Evolutionary conservation across 2,797 vertebrate species (phyloP).

Genomic region (Anguilla obscura): DNA sequence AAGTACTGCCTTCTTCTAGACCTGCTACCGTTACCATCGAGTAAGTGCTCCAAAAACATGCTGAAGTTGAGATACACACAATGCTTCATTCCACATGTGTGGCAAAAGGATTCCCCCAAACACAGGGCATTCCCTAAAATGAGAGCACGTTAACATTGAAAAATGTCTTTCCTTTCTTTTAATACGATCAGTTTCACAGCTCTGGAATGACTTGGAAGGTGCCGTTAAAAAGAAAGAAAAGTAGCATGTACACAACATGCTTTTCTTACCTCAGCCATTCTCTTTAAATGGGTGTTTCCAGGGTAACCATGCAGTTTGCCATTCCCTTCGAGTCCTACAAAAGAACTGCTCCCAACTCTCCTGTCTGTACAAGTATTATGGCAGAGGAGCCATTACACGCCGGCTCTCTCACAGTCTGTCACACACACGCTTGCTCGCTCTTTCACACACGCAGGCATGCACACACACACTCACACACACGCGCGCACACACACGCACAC

Average conservation of each 20-base stretch:
- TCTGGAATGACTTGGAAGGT: not conserved
- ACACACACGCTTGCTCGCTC: conserved; percentile 35
- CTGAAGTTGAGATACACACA: conserved; percentile 20
- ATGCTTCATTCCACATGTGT: not conserved
- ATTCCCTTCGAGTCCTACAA: conserved; percentile 83
- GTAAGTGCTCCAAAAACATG: conserved; percentile 5
- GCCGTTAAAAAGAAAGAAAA: conserved; percentile 8
- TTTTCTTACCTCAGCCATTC: conserved; percentile 90
- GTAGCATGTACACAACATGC: conserved; percentile 36
- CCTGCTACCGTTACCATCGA: not conserved
- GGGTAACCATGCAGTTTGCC: conserved; percentile 79
- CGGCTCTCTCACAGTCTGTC: conserved; percentile 53
- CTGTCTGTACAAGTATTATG: conserved; percentile 80
- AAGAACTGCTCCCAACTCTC: conserved; percentile 80
- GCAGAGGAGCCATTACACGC: conserved; percentile 77
- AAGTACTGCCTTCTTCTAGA: not conserved
- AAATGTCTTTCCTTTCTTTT: not conserved
- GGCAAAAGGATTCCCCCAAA: conserved; percentile 1
- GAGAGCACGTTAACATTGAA: not conserved
- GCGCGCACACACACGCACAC: conserved; percentile 33
- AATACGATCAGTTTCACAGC: conserved; percentile 10
- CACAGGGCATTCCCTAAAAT: not conserved
- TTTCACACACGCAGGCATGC: conserved; percentile 32
- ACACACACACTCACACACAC: conserved; percentile 41
- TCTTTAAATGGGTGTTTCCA: conserved; percentile 80